Evolutionary conservation across 2,888 invertebrate species (phyloP).

Genomic region (Limnephilus rhombicus): DNA sequence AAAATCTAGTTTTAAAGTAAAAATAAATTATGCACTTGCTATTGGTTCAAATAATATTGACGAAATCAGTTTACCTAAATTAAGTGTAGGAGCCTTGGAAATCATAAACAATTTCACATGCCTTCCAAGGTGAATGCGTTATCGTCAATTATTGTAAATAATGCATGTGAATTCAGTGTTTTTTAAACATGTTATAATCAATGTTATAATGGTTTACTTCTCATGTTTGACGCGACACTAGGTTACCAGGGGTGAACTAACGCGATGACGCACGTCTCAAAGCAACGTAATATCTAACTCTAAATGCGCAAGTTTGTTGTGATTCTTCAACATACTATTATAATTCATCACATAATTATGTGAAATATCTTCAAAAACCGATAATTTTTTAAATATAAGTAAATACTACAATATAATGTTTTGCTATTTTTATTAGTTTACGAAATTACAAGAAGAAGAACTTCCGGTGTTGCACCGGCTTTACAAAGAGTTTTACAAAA

Average conservation of each 20-base stretch:
- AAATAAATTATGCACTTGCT: background rate
- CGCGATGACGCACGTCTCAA: background rate
- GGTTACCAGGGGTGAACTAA: background rate
- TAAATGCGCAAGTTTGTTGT: no score
- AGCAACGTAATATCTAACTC: no score
- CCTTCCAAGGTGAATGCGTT: background rate
- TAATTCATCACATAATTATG: no score
- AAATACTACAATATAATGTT: no score
- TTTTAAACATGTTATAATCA: background rate
- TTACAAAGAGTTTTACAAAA: no score
- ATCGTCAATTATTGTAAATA: slow-evolving; percentile 15
- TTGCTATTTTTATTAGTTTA: no score
- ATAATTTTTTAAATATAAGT: no score
- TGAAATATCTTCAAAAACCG: no score
- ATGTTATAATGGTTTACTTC: background rate
- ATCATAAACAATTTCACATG: slow-evolving; percentile 3
- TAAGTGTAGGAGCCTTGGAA: background rate
- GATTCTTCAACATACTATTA: no score
- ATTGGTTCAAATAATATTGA: background rate
- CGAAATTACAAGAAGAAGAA: no score
- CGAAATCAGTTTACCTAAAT: background rate
- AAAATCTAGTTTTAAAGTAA: no score
- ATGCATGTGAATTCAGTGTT: background rate
- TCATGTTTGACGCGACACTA: background rate
- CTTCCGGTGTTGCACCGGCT: no score